Conservation (phyloP, 2,797 vertebrate genomes). For the Anas acuta region DNA sequence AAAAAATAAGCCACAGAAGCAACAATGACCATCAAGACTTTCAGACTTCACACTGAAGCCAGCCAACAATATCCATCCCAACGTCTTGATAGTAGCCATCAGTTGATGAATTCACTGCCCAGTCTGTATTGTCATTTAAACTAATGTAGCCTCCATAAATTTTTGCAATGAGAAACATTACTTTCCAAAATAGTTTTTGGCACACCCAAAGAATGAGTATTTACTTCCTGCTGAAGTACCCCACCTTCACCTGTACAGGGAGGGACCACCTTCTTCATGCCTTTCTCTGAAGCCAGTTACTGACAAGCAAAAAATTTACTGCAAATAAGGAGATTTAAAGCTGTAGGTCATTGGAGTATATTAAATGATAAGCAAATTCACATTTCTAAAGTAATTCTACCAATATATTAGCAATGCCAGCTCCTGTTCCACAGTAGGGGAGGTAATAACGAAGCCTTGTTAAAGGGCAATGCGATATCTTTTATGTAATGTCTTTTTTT, state of each 20-base stretch:
- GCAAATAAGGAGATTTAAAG: slow-evolving; percentile 59
- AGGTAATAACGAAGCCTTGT: slow-evolving; percentile 69
- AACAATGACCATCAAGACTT: background rate
- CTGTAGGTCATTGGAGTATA: slow-evolving; percentile 59
- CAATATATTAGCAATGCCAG: slow-evolving; percentile 66
- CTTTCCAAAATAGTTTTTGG: slow-evolving; percentile 19
- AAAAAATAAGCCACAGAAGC: background rate
- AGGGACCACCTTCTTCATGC: background rate
- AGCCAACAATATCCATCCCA: background rate
- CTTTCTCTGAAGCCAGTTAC: slow-evolving; percentile 50
- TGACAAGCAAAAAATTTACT: slow-evolving; percentile 27
- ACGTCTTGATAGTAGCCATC: background rate
- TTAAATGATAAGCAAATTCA: slow-evolving; percentile 73
- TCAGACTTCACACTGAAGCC: background rate
- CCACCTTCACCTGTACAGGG: background rate
- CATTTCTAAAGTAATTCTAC: slow-evolving; percentile 68
- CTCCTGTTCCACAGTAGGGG: slow-evolving; percentile 69
- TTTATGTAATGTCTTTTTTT: slow-evolving; percentile 64
- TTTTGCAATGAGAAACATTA: background rate
- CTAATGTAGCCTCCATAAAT: background rate
- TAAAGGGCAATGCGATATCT: slow-evolving; percentile 65
- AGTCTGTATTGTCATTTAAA: slow-evolving; percentile 33
- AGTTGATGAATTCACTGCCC: slow-evolving; percentile 60
- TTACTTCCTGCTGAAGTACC: background rate
- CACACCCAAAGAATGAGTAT: background rate